Base-by-base conservation (phyloP, 2,888 invertebrate genomes). In the Ormyrus pomaceus region DNA sequence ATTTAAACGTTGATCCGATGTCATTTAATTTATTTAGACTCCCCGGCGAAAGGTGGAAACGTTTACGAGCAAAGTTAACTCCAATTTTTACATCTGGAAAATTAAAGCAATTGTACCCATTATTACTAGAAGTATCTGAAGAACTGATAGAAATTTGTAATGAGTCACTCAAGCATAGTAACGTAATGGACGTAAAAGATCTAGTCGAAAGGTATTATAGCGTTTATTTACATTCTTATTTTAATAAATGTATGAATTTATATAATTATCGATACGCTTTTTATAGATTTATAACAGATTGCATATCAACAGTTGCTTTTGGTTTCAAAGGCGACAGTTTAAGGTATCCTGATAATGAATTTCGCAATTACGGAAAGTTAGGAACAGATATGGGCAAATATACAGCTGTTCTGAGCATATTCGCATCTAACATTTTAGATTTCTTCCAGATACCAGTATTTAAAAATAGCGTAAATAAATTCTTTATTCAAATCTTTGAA, bases 41-140 rank as follows among this genome's bases (percentile, higher is more conserved):
- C 34, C 77, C 85, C 7, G 91, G 91, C 0, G 82, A 85, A 8
- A 87, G 86, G 58, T 91, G 91, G 91, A 88, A 86, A 59, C 85
- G 86, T 75, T 80, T 91, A n/a, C 85, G 91, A 4, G 82, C 86
- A 11, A 91, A 90, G 79, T 80, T 91, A n/a, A 88, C 89, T 4
- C 90, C 91, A n/a, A 88, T 90, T 5, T 91, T 91, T 79, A 91
- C 91, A 0, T 87, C 90, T 0, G 90, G 90, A 9, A 91, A 90
- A 79, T 86, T 91, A 83, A 91, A 90, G 77, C 84, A 85, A 71
- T 88, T 91, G 87, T 90, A 88, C 51, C 80, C 84, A 1, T 82
- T 86, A 0, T 77, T 91, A 10, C 83, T 83, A n/a, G 86, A 87
- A 1, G 84, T 85, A 46, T 87, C 87, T 0, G 83, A 86, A 19